phyloP scores from a whole-genome alignment of 2,113 vertebrate species.

The Ptychochromis oligacanthus region DNA sequence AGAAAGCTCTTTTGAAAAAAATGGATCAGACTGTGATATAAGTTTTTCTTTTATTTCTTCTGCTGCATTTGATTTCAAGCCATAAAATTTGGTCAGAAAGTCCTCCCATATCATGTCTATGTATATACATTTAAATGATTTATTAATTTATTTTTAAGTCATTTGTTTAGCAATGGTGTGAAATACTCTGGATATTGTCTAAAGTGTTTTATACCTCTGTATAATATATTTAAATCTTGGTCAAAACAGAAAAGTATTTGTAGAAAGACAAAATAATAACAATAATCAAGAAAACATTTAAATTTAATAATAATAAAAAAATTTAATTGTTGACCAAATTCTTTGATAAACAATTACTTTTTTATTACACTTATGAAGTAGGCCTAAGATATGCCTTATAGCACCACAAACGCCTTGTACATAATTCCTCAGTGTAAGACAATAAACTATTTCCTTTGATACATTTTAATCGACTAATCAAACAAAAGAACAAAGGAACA shows the following conservation, averaged over 20 bases:
- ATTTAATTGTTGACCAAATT: background rate
- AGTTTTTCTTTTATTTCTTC: background rate
- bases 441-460: fast-evolving
- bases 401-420: background rate
- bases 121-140: too few relatives aligned
- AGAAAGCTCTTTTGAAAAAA: background rate
- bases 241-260: background rate
- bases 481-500: background rate
- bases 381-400: background rate
- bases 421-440: background rate
- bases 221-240: background rate
- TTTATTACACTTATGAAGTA: background rate
- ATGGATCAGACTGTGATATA: background rate
- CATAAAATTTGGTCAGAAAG: fast-evolving
- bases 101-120: too few relatives aligned
- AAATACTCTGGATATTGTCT: background rate
- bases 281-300: background rate
- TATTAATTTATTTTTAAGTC: background rate
- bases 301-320: background rate
- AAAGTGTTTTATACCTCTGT: background rate
- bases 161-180: background rate
- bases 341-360: background rate
- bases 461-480: background rate
- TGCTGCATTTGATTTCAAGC: background rate
- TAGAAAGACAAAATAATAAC: background rate